Evolutionary conservation across 2,113 vertebrate genomes (phyloP).

Genomic region (Lophotis ruficrista): DNA sequence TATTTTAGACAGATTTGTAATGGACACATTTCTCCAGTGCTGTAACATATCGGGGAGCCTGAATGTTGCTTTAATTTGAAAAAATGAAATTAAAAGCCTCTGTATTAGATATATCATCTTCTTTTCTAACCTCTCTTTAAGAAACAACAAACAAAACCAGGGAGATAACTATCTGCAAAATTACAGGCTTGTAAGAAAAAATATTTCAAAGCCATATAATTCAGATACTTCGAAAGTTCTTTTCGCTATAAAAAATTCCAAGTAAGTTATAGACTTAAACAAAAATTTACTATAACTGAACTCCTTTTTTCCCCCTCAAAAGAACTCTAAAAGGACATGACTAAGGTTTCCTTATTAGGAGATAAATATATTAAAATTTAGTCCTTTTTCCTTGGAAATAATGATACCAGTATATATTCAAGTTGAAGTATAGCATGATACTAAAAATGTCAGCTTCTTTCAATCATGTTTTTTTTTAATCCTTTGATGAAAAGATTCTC

Average conservation of each 20-base stretch:
- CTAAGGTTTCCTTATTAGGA: not conserved
- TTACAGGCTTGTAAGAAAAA: not conserved
- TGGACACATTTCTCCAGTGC: not conserved
- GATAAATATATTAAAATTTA: not conserved
- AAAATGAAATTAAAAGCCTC: not conserved
- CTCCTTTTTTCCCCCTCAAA: not conserved
- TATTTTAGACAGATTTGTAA: not conserved
- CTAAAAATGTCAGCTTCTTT: slow-evolving; percentile 88
- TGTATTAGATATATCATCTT: not conserved
- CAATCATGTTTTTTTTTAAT: slow-evolving; percentile 85
- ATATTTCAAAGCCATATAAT: not conserved
- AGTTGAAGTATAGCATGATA: slow-evolving; percentile 75
- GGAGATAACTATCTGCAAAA: not conserved
- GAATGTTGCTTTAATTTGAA: not conserved
- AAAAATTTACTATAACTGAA: not conserved
- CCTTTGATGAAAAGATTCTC: slow-evolving; percentile 86
- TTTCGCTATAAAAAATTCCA: not conserved
- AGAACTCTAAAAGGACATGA: not conserved
- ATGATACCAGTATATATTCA: slow-evolving; percentile 83
- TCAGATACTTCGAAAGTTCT: not conserved
- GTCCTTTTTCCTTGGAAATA: not conserved
- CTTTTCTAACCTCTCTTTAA: not conserved
- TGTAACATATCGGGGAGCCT: not conserved
- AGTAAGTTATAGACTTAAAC: not conserved
- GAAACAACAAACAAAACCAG: not conserved